These are phyloP conservation scores for Venturia canescens DNA, from an alignment of 1,140 invertebrate species.

Conservation along the genomic window DNA sequence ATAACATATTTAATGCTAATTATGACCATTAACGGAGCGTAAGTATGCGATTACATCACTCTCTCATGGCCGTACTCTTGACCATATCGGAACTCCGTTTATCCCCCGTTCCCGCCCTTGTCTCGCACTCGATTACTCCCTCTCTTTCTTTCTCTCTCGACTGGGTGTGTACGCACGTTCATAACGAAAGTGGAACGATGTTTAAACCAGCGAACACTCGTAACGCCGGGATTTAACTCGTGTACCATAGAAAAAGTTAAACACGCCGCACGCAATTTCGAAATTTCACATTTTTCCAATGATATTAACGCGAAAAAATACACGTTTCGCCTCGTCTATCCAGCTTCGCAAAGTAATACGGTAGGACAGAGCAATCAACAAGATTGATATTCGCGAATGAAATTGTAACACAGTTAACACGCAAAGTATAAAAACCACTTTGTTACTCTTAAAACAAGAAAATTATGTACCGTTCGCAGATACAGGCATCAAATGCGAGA, in stretches of 20 bases:
- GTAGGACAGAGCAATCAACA: conserved; percentile 18
- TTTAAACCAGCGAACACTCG: background rate
- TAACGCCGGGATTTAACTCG: conserved; percentile 9
- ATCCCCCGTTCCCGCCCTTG: conserved; percentile 14
- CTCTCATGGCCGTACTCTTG: conserved; percentile 55
- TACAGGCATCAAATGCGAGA: background rate
- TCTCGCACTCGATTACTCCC: background rate
- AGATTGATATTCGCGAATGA: conserved; percentile 39
- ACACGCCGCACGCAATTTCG: conserved; percentile 15
- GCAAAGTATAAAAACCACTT: background rate
- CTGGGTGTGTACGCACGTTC: conserved; percentile 33
- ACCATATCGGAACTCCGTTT: conserved; percentile 53
- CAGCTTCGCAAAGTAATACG: background rate
- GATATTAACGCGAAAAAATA: background rate
- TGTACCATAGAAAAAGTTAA: background rate
- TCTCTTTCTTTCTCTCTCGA: conserved; percentile 1
- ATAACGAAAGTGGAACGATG: conserved; percentile 48
- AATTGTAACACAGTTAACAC: conserved; percentile 36
- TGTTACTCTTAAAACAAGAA: background rate
- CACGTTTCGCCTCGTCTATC: background rate
- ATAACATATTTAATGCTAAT: conserved; percentile 65
- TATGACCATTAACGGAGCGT: conserved; percentile 64
- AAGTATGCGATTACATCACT: conserved; percentile 58
- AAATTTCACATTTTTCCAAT: background rate
- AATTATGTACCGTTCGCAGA: conserved; percentile 27